These are phyloP conservation scores for Synergus umbraculus DNA, from an alignment of 2,888 invertebrate species.

Conservation along the genomic window DNA sequence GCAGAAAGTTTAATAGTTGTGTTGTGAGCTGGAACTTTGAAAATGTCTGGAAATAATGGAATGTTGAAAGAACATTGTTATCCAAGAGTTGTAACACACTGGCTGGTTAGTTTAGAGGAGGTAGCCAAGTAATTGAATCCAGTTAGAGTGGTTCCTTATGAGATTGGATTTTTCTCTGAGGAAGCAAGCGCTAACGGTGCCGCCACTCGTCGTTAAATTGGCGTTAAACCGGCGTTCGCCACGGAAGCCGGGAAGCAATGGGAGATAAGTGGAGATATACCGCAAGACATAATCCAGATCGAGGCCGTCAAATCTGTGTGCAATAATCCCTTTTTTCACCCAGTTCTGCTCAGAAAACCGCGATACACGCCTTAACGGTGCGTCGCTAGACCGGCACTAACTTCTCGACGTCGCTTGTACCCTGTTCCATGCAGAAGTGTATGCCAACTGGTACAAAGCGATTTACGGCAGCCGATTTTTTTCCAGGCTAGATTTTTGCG, in stretches of 20 bases:
- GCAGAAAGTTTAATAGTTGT: not conserved
- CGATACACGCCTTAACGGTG: slow-evolving; percentile 33
- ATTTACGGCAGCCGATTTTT: not conserved
- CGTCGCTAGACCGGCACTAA: slow-evolving; percentile 15
- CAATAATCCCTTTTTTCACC: slow-evolving; percentile 42
- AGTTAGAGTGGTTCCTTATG: slow-evolving; percentile 36
- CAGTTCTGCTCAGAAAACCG: slow-evolving; percentile 18
- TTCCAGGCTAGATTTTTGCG: not conserved
- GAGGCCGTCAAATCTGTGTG: slow-evolving; percentile 35
- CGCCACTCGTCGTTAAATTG: slow-evolving; percentile 42
- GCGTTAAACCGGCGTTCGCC: slow-evolving; percentile 31
- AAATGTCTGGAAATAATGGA: slow-evolving; percentile 8
- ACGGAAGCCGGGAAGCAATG: slow-evolving; percentile 21
- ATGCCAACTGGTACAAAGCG: slow-evolving; percentile 2
- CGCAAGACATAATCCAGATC: slow-evolving; percentile 36
- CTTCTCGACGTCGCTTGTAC: slow-evolving; percentile 12
- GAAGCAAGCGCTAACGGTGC: slow-evolving; percentile 32
- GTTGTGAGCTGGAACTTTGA: not conserved
- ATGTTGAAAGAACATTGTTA: slow-evolving; percentile 11
- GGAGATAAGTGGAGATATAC: slow-evolving; percentile 31
- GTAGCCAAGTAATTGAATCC: slow-evolving; percentile 16
- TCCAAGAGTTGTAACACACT: not conserved
- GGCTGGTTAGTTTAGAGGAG: not conserved
- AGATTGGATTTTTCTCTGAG: slow-evolving; percentile 19
- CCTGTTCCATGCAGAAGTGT: not conserved